Evolutionary conservation across 2,113 vertebrate genomes (phyloP).

Genomic region (Rhinoptilus africanus): DNA sequence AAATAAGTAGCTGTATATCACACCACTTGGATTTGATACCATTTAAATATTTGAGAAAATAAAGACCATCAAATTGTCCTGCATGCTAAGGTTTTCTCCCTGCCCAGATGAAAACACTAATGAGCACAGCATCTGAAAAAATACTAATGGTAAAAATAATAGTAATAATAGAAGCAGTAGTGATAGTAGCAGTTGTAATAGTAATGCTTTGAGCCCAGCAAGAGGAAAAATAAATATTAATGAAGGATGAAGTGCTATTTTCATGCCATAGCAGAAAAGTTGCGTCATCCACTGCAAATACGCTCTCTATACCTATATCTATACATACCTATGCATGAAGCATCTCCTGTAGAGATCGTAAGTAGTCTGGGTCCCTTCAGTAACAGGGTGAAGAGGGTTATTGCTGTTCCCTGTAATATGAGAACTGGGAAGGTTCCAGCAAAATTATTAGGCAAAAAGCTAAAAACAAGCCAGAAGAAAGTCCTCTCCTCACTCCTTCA

Average conservation of each 20-base stretch:
- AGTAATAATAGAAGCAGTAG: not conserved
- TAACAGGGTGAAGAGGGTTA: not conserved
- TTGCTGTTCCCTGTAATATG: not conserved
- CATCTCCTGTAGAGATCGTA: not conserved
- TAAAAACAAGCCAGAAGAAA: not conserved
- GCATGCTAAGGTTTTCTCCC: not conserved
- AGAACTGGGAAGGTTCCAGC: not conserved
- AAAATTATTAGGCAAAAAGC: not conserved
- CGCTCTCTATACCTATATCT: not conserved
- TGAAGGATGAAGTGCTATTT: not conserved
- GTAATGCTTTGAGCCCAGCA: not conserved
- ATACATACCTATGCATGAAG: not conserved
- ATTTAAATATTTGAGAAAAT: not conserved
- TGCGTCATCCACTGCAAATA: not conserved
- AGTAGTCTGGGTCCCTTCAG: not conserved
- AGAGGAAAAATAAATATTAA: not conserved
- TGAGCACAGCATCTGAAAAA: not conserved
- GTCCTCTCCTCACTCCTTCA: accelerated
- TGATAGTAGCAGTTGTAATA: not conserved
- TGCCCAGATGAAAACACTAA: not conserved
- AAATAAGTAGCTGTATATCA: not conserved
- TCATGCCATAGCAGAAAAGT: not conserved
- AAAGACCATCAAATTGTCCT: not conserved
- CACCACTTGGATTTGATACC: not conserved
- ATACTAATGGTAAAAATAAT: not conserved